Conservation (phyloP, 1,140 invertebrate genomes). For the Hesperophylax magnus region DNA sequence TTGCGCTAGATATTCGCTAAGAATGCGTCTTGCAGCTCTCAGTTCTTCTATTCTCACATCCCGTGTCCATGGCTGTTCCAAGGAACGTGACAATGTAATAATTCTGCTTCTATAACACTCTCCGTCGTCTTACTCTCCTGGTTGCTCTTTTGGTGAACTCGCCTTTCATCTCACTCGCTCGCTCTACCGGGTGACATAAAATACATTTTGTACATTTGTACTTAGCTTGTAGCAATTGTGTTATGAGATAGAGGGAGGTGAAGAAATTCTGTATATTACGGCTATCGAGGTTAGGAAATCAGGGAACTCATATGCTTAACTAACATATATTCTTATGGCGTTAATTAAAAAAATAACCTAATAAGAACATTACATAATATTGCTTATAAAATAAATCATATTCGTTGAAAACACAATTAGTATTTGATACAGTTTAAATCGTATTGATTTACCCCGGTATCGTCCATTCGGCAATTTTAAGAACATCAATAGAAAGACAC, state of each 20-base stretch:
- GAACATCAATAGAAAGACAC: too few species aligned
- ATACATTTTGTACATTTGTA: neutral
- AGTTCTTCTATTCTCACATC: constrained; percentile 10
- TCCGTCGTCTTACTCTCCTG: constrained; percentile 1
- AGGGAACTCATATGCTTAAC: too few species aligned
- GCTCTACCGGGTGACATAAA: constrained; percentile 15
- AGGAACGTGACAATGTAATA: constrained; percentile 55
- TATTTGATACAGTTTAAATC: too few species aligned
- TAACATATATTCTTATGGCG: too few species aligned
- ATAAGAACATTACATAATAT: too few species aligned
- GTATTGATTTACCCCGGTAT: too few species aligned
- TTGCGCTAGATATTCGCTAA: constrained; percentile 5
- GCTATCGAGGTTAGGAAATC: too few species aligned
- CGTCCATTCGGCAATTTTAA: too few species aligned
- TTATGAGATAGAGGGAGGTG: neutral
- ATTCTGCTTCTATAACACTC: constrained; percentile 27
- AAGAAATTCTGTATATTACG: too few species aligned
- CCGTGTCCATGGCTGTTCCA: neutral
- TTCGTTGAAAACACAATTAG: too few species aligned
- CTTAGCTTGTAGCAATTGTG: neutral
- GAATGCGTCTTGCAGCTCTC: constrained; percentile 24
- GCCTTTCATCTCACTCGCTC: neutral
- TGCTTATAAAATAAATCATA: too few species aligned
- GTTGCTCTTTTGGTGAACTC: neutral
- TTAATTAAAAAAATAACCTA: too few species aligned